phyloP scores from a whole-genome alignment of 2,113 vertebrate species.

The Eudyptes chrysolophus region DNA sequence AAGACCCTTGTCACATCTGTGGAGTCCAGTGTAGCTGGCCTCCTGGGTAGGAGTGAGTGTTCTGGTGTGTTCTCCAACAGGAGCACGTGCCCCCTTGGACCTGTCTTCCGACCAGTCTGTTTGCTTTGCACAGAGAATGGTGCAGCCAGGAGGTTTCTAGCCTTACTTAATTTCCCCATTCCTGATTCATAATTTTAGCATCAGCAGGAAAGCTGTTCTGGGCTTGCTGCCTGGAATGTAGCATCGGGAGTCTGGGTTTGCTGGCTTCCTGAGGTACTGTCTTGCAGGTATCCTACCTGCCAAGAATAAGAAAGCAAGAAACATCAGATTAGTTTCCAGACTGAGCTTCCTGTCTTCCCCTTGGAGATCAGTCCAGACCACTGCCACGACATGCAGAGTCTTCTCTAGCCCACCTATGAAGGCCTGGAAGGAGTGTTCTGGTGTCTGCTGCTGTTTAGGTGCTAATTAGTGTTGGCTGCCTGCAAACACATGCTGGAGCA shows the following conservation, averaged over 20 bases:
- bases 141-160: constrained; percentile 1
- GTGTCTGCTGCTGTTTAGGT: not conserved
- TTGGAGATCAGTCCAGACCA: not conserved
- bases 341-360: constrained; percentile 35
- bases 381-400: not conserved
- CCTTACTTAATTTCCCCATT: not conserved
- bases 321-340: constrained; percentile 11
- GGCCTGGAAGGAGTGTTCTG: not conserved
- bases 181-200: not conserved
- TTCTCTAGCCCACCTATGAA: constrained; percentile 15
- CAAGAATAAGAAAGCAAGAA: constrained; percentile 54
- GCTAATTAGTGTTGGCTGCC: not conserved
- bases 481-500: not conserved
- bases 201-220: not conserved
- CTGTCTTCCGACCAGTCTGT: not conserved
- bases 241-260: not conserved
- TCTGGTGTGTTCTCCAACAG: not conserved
- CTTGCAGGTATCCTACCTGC: constrained; percentile 45
- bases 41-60: not conserved
- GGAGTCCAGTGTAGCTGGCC: not conserved
- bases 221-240: constrained; percentile 2
- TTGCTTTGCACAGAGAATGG: not conserved
- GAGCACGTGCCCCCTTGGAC: not conserved
- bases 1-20: not conserved
- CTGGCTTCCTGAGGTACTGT: not conserved